Percentiles rank a stretch among this genome's conserved stretches.
Evolutionary conservation across 2,888 invertebrate genomes (phyloP).

Genomic region (Aleiodes alternator): DNA sequence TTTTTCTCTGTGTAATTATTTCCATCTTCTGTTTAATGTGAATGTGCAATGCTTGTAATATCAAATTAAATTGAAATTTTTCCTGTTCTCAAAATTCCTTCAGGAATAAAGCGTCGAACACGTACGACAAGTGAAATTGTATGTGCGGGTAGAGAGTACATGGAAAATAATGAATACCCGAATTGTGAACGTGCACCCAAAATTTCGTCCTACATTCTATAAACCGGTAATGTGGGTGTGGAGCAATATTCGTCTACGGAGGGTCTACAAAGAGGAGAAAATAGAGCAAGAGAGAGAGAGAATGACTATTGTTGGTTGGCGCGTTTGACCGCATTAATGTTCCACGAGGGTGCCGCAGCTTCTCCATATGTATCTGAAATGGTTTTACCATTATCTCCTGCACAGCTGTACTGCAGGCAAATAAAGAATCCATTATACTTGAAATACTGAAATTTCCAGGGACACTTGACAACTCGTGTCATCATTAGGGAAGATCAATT

Average conservation of each 20-base stretch:
- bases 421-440: constrained; percentile 41
- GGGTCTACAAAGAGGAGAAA: constrained; percentile 9
- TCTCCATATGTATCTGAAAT: constrained; percentile 44
- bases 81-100: too few relatives aligned
- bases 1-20: too few relatives aligned
- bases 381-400: constrained; percentile 41
- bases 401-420: constrained; percentile 33
- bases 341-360: constrained; percentile 37
- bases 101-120: constrained; percentile 10
- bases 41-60: too few relatives aligned
- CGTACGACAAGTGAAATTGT: constrained; percentile 5
- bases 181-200: constrained; percentile 42
- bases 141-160: constrained; percentile 42
- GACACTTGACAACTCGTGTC: constrained; percentile 28
- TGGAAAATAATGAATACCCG: constrained; percentile 43
- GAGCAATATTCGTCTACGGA: not conserved
- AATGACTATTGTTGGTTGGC: constrained; percentile 31
- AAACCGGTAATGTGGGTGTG: constrained; percentile 16
- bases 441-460: constrained; percentile 23
- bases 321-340: constrained; percentile 47
- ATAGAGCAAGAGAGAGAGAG: not conserved
- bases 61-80: too few relatives aligned
- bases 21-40: too few relatives aligned
- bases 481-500: constrained; percentile 30
- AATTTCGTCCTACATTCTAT: constrained; percentile 38